Evolutionary conservation across 2,113 vertebrate species (phyloP), one percentile per base, ranked within the genome.

Genomic region (Cromileptes altivelis): DNA sequence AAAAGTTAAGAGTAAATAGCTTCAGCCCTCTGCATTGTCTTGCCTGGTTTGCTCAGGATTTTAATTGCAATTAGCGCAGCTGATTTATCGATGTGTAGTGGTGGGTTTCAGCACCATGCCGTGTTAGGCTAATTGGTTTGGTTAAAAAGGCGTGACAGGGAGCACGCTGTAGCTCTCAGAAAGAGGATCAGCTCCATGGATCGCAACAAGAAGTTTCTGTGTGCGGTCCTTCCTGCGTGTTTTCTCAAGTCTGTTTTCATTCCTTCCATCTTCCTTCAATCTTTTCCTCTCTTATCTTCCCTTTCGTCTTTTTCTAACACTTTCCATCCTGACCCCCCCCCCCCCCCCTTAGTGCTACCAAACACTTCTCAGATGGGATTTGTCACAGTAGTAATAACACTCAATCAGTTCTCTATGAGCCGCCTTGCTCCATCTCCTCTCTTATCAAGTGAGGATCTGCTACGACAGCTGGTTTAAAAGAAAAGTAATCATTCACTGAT

Each of bases 1-100:
- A 83, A 86, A 90, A 91, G 88, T 88, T 91, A 74, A 86, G 88
- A 76, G 85, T 88, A 90, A 94, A 91, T 89, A 84, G 79, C 87
- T 80, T 84, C 61, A 42, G 70, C 85, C 67, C 40, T 72, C 85
- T 89, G 71, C 82, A 84, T 92, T 89, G 90, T 90, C 90, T 91
- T 87, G 92, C 92, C 89, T 93, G 88, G 90, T 90, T 91, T 84
- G 82, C 85, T 92, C 73, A 0, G 77, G 85, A 93, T 89, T 91
- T 94, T 93, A 95, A 95, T 95, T 94, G 94, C 94, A 94, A 91
- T 94, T 95, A 95, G 89, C 5, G 7, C 68, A 53, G 89, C 82
- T 93, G 92, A 93, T 94, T 95, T 94, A 94, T 94, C 77, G 89
- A 92, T 47, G 86, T 81, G 49, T 73, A 11, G 90, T 82, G 86